Conservation (phyloP, 2,113 vertebrate species). For the Hystrix brachyura region DNA sequence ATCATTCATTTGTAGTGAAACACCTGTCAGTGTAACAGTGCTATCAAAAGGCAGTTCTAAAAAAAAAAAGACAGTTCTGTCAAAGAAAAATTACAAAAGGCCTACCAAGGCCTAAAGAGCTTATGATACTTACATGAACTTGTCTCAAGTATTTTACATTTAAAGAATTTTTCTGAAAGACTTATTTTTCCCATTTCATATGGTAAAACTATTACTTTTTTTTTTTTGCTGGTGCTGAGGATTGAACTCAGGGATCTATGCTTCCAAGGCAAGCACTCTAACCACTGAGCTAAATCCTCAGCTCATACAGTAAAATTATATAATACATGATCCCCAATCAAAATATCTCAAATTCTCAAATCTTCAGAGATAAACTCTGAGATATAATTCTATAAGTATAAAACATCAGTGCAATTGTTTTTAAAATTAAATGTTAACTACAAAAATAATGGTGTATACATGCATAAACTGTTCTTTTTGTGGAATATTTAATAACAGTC, state of each 20-base stretch:
- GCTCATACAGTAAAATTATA: conserved; percentile 16
- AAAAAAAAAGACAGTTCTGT: neutral
- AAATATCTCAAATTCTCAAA: neutral
- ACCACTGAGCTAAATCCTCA: neutral
- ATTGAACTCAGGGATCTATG: no score
- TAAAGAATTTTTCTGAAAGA: neutral
- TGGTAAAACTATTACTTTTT: no score
- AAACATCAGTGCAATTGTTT: conserved; percentile 57
- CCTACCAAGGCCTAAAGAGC: neutral
- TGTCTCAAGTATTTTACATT: conserved; percentile 12
- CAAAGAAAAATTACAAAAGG: neutral
- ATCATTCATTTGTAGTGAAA: neutral
- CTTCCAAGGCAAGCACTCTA: no score
- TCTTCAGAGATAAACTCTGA: conserved; percentile 34
- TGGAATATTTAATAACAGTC: conserved; percentile 70
- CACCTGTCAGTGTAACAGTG: neutral
- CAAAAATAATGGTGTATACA: conserved; percentile 23
- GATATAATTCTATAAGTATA: conserved; percentile 19
- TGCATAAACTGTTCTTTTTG: neutral
- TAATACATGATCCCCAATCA: conserved; percentile 18
- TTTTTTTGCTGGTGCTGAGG: no score
- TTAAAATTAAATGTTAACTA: conserved; percentile 49
- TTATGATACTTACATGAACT: neutral
- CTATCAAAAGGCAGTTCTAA: neutral
- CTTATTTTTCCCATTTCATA: neutral